A percentile compares a stretch with the other conserved stretches of the same genome.
These are phyloP conservation scores for Capra hircus DNA, from an alignment of 2,113 vertebrate species.

Conservation along the genomic window DNA sequence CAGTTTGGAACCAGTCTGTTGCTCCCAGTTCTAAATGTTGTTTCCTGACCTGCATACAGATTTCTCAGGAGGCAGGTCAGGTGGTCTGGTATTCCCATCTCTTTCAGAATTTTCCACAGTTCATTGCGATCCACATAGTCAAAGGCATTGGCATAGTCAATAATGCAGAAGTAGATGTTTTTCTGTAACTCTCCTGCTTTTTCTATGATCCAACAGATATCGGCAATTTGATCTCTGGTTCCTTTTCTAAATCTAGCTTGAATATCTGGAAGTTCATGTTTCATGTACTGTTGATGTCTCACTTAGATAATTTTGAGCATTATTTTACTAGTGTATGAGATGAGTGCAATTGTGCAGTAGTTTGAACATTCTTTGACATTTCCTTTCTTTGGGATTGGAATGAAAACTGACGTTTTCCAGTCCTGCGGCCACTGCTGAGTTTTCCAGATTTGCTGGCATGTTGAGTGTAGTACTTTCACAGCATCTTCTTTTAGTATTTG, in stretches of 20 bases:
- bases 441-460: background rate
- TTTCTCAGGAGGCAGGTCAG: background rate
- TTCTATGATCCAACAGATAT: background rate
- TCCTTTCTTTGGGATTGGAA: background rate
- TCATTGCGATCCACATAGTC: background rate
- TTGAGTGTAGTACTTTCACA: background rate
- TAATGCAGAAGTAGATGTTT: background rate
- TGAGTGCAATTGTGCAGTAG: background rate
- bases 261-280: fast-evolving
- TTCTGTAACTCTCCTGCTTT: background rate
- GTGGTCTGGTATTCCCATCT: background rate
- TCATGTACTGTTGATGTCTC: background rate
- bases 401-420: background rate
- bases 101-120: background rate
- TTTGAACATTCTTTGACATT: background rate
- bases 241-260: background rate
- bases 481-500: background rate
- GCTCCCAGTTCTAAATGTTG: background rate
- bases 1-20: background rate
- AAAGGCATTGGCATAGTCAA: background rate
- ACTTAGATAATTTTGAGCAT: background rate
- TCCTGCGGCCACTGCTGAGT: background rate
- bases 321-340: background rate
- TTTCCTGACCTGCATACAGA: background rate
- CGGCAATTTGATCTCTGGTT: background rate